These are phyloP conservation scores for Trachelus troglodyta DNA, from an alignment of 2,888 invertebrate genomes.

Conservation along the genomic window DNA sequence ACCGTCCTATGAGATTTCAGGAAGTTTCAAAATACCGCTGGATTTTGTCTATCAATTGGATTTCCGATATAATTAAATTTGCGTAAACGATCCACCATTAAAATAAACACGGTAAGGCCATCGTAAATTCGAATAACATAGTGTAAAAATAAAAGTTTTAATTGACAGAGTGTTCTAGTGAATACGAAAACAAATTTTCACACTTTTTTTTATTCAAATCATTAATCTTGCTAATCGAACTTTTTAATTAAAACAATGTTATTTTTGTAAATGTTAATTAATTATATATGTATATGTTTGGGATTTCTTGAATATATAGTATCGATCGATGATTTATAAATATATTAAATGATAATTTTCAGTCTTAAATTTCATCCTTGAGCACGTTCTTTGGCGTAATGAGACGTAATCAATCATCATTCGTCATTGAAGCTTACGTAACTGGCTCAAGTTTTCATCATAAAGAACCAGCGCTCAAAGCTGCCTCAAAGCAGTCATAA, in stretches of 20 bases:
- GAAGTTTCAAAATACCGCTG: neutral
- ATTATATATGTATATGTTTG: too few species aligned
- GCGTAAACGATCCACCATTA: neutral
- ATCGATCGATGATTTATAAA: neutral
- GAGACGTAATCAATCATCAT: neutral
- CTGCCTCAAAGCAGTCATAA: neutral
- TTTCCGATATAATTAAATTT: neutral
- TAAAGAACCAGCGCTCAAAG: neutral
- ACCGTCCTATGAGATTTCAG: neutral
- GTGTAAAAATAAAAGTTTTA: neutral
- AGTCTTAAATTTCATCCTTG: neutral
- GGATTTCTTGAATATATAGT: too few species aligned
- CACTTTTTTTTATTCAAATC: too few species aligned
- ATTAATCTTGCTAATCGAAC: too few species aligned
- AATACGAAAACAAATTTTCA: neutral
- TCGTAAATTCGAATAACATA: neutral
- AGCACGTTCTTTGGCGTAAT: neutral
- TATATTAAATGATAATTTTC: neutral
- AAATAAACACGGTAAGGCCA: neutral
- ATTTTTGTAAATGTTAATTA: too few species aligned
- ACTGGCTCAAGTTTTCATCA: neutral
- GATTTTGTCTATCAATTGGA: neutral
- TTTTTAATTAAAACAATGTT: too few species aligned
- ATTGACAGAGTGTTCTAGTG: neutral
- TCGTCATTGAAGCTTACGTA: neutral